Evolutionary conservation across 2,797 vertebrate genomes (phyloP), one percentile per base, ranked within the genome.

Genomic region (Propithecus deckenii): DNA sequence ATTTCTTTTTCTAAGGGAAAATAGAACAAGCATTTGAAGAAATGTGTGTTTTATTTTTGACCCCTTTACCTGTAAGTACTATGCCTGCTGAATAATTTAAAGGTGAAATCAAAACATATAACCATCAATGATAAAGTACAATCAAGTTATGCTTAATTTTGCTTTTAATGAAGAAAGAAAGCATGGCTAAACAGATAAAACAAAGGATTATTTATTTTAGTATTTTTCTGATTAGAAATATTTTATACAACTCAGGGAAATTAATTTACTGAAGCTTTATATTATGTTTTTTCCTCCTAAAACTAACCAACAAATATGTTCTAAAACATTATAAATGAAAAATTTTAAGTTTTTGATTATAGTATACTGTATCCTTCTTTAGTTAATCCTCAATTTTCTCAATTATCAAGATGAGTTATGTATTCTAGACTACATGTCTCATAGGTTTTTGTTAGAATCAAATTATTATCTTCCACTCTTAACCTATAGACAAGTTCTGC

Each of bases 81-180:
- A 89, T 35, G n/a, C 5, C 75, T 63, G 22, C 30, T 91, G 30
- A 89, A 85, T 83, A 85, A 90, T 75, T 89, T 72, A 83, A 86
- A 89, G 28, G 5, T 92, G 22, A 97, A 89, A 79, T 69, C 35
- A 63, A 93, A 91, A 48, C 2, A 46, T 55, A 55, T 63, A 86
- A 67, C 2, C 12, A 55, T 30, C 79, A 79, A 38, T 43, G 18
- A 81, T 92, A 69, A 89, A 57, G 15, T 59, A 78, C 4, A 93
- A 38, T 69, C 69, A 43, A 86, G 63, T 65, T 94, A 8, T 95
- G 50, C 30, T 91, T 85, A 89, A n/a, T 61, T 93, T 86, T 88
- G 41, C 52, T 67, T 94, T 88, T 25, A 95, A 65, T 46, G 57
- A 63, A 46, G 12, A 30, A 71, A 78, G 2, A 23, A 13, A 14